Evolutionary conservation across 2,797 vertebrate species (phyloP).

Genomic region (Parambassis ranga): DNA sequence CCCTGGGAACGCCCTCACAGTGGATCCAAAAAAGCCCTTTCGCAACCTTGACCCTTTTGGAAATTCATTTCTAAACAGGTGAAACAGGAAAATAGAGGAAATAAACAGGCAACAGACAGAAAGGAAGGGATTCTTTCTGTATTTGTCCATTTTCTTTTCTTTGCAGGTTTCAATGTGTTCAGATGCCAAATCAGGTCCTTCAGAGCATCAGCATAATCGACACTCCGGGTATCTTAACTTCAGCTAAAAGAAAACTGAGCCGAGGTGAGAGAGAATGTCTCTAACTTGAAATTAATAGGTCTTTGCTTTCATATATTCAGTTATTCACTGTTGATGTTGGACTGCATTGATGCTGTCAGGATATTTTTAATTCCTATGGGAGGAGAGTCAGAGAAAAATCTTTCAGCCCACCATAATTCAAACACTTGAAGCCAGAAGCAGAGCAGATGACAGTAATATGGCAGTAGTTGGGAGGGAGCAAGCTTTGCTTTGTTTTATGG

Average conservation of each 20-base stretch:
- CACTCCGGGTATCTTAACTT: conserved; percentile 86
- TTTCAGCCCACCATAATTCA: conserved; percentile 5
- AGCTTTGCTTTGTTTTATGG: conserved; percentile 45
- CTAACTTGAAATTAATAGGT: neutral
- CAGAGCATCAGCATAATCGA: conserved; percentile 91
- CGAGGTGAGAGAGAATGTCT: conserved; percentile 73
- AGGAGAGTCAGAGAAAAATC: neutral
- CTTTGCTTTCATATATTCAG: neutral
- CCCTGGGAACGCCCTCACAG: conserved; percentile 88
- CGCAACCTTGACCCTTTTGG: conserved; percentile 89
- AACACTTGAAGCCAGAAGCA: conserved; percentile 20
- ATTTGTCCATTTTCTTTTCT: neutral
- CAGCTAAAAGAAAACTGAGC: conserved; percentile 84
- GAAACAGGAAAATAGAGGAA: too few relatives aligned
- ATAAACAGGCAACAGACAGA: neutral
- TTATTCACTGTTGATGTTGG: neutral
- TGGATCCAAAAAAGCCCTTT: conserved; percentile 90
- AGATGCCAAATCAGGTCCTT: conserved; percentile 85
- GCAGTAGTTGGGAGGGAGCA: conserved; percentile 30
- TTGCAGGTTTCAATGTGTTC: conserved; percentile 86
- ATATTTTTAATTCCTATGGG: neutral
- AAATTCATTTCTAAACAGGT: conserved; percentile 91
- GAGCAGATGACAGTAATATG: conserved; percentile 37
- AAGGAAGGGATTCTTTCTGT: neutral
- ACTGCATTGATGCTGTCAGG: neutral